A percentile compares a stretch with the other conserved stretches of the same genome.
These are phyloP conservation scores for Venustaconcha ellipsiformis DNA, from an alignment of 1,140 invertebrate species.

Conservation along the genomic window DNA sequence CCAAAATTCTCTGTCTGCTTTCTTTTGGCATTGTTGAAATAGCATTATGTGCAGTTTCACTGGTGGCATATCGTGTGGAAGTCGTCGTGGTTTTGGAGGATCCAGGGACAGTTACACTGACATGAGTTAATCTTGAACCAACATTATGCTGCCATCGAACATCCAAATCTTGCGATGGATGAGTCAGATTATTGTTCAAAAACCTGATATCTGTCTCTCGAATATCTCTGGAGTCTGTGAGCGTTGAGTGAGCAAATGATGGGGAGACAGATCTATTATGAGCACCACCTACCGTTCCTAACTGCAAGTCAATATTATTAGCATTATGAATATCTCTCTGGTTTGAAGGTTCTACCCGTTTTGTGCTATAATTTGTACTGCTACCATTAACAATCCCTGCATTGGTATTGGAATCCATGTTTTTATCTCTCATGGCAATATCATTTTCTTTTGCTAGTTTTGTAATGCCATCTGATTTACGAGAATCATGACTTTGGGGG, in stretches of 20 bases:
- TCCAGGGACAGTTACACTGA: slow-evolving; percentile 20
- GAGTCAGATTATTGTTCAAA: slow-evolving; percentile 29
- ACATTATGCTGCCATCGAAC: not conserved
- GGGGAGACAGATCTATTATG: too few relatives aligned
- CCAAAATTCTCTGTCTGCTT: slow-evolving; percentile 17
- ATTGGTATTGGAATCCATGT: too few relatives aligned
- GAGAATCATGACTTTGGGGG: too few relatives aligned
- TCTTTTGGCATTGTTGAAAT: not conserved
- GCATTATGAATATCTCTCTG: too few relatives aligned
- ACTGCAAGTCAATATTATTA: too few relatives aligned
- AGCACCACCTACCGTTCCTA: too few relatives aligned
- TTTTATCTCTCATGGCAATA: too few relatives aligned
- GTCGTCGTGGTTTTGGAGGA: not conserved
- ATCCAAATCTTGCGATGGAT: not conserved
- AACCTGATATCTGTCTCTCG: slow-evolving; percentile 31
- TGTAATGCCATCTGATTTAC: too few relatives aligned
- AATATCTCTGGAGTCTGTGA: slow-evolving; percentile 29
- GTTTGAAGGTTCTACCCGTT: too few relatives aligned
- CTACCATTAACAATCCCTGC: too few relatives aligned
- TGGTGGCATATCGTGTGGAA: not conserved
- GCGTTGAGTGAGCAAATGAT: slow-evolving; percentile 16
- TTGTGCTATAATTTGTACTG: too few relatives aligned
- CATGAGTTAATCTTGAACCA: slow-evolving; percentile 17
- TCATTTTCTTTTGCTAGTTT: too few relatives aligned
- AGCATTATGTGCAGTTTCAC: slow-evolving; percentile 7